Evolutionary conservation across 1,140 invertebrate genomes (phyloP).

Genomic region (Ooceraea biroi): DNA sequence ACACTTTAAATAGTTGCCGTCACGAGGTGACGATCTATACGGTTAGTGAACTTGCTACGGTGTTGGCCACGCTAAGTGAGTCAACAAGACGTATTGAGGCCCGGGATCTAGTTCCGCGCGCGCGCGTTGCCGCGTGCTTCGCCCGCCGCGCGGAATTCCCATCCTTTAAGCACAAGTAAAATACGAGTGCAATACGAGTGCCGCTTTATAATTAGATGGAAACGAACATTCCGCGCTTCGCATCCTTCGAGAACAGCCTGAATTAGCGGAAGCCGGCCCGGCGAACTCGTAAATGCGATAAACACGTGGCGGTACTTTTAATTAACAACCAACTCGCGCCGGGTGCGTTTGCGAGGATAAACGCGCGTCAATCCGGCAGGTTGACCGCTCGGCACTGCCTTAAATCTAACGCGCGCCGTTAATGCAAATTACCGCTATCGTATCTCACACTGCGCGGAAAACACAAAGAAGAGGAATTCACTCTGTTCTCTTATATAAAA

Average conservation of each 20-base stretch:
- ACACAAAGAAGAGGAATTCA: background rate
- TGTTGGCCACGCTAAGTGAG: constrained; percentile 57
- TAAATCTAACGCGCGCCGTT: background rate
- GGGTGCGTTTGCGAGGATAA: background rate
- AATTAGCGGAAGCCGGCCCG: constrained; percentile 46
- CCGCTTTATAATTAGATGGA: constrained; percentile 60
- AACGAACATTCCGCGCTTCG: constrained; percentile 43
- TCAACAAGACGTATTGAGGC: constrained; percentile 58
- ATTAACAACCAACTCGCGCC: constrained; percentile 32
- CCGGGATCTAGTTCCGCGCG: constrained; percentile 31
- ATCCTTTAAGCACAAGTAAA: constrained; percentile 51
- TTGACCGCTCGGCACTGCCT: background rate
- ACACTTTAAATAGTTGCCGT: constrained; percentile 74
- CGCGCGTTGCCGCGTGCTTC: constrained; percentile 9
- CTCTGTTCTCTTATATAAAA: background rate
- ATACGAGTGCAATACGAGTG: constrained; percentile 56
- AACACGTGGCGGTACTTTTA: constrained; percentile 60
- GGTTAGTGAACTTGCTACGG: constrained; percentile 68
- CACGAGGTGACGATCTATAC: constrained; percentile 74
- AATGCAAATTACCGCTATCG: background rate
- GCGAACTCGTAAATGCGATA: constrained; percentile 52
- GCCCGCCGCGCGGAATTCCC: constrained; percentile 52
- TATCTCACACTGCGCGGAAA: background rate
- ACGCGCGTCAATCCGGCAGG: constrained; percentile 16
- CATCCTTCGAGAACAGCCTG: constrained; percentile 26